Evolutionary conservation across 2,888 invertebrate species (phyloP).

Genomic region (Sthenelais limicola): DNA sequence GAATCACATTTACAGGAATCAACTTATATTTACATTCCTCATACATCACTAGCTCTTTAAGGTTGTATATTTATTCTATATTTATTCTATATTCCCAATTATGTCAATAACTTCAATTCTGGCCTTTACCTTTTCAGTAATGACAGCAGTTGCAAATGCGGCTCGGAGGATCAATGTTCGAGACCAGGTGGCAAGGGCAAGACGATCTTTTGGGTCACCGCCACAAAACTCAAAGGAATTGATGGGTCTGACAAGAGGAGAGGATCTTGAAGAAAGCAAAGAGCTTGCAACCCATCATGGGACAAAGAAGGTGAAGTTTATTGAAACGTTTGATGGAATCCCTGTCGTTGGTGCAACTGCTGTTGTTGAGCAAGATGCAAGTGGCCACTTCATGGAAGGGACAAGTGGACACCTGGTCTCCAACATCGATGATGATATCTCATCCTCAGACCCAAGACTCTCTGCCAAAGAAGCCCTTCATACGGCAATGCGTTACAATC

Average conservation of each 20-base stretch:
- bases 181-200: not conserved
- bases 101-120: too few relatives aligned
- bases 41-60: too few relatives aligned
- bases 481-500: not conserved
- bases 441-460: conserved; percentile 41
- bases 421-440: conserved; percentile 51
- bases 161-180: conserved; percentile 7
- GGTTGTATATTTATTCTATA: too few relatives aligned
- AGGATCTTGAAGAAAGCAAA: not conserved
- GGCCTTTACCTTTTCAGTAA: too few relatives aligned
- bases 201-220: not conserved
- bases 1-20: too few relatives aligned
- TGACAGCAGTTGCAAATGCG: not conserved
- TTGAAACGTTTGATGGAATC: conserved; percentile 52
- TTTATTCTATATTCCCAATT: too few relatives aligned
- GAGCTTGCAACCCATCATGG: conserved; percentile 49
- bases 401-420: conserved; percentile 52
- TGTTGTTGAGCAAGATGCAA: conserved; percentile 48
- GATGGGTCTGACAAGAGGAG: conserved; percentile 17
- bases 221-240: not conserved
- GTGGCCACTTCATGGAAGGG: conserved; percentile 49
- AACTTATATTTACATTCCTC: too few relatives aligned
- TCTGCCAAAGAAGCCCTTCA: conserved; percentile 43
- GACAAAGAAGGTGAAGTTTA: conserved; percentile 50
- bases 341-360: conserved; percentile 53